A percentile compares a stretch with the other conserved stretches of the same genome.
These are phyloP conservation scores for Polymixis flavicincta DNA, from an alignment of 2,888 invertebrate genomes.

Conservation along the genomic window DNA sequence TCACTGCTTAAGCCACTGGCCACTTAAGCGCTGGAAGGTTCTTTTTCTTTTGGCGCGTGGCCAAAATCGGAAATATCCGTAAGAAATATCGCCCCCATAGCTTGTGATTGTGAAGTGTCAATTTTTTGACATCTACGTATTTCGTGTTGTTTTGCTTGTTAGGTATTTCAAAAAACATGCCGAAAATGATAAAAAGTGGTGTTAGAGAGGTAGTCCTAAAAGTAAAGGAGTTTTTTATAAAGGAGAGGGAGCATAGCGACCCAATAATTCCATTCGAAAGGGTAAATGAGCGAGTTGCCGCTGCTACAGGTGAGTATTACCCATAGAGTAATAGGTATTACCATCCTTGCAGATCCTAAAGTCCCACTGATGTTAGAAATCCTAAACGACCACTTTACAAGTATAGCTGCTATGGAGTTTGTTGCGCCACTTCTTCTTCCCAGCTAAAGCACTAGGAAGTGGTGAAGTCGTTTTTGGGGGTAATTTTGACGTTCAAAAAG, in stretches of 20 bases:
- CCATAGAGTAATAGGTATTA: not conserved
- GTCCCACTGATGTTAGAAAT: not conserved
- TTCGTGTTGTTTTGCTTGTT: not conserved
- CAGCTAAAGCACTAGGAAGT: too few species aligned
- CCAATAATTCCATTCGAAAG: constrained; percentile 24
- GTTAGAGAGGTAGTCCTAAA: constrained; percentile 22
- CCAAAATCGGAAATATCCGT: not conserved
- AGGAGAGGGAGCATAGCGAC: constrained; percentile 5
- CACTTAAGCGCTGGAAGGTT: not conserved
- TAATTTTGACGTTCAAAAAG: too few species aligned
- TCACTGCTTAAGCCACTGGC: not conserved
- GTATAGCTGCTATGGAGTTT: too few species aligned
- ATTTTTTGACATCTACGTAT: not conserved
- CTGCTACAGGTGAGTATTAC: constrained; percentile 13
- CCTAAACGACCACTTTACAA: not conserved
- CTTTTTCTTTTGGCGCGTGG: constrained; percentile 6
- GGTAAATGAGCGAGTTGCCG: constrained; percentile 26
- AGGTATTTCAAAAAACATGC: constrained; percentile 8
- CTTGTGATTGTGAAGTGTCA: constrained; percentile 17
- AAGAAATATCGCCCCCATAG: not conserved
- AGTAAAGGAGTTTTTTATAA: constrained; percentile 24
- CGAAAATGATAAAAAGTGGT: constrained; percentile 24
- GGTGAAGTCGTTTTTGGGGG: too few species aligned
- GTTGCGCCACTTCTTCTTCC: too few species aligned
- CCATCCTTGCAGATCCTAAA: not conserved